These are phyloP conservation scores for Ianthella basta DNA, from an alignment of 37 sponge, comb jelly and placozoan genomes.

Conservation along the genomic window DNA sequence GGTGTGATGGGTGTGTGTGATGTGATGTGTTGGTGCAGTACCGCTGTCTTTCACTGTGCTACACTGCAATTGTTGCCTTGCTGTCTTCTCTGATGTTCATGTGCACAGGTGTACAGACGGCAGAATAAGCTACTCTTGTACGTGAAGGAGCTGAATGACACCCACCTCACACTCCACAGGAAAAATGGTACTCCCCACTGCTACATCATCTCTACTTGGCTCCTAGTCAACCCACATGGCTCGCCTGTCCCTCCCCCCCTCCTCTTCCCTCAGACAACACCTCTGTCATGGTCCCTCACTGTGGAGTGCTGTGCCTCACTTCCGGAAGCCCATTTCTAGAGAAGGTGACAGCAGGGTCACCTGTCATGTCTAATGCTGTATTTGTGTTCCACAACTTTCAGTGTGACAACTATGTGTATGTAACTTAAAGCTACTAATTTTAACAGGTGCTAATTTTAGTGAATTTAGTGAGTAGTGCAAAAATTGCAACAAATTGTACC, in stretches of 20 bases:
- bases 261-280: neutral
- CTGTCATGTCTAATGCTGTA: too few species aligned
- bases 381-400: neutral
- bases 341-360: neutral
- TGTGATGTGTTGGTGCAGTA: neutral
- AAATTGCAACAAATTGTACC: too few species aligned
- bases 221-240: neutral
- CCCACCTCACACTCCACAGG: neutral
- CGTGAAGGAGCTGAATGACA: neutral
- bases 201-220: too few species aligned
- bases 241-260: neutral
- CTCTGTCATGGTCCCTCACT: neutral
- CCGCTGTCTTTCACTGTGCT: neutral
- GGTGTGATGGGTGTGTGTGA: conserved; percentile 1
- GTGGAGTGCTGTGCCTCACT: neutral
- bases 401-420: too few species aligned
- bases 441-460: too few species aligned
- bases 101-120: conserved; percentile 3
- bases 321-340: neutral
- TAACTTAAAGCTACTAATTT: too few species aligned
- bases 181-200: neutral
- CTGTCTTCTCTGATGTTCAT: neutral
- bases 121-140: neutral
- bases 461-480: too few species aligned
- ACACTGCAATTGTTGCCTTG: neutral